phyloP scores from a whole-genome alignment of 2,888 invertebrate genomes.

The Archaeoteleia sp. region DNA sequence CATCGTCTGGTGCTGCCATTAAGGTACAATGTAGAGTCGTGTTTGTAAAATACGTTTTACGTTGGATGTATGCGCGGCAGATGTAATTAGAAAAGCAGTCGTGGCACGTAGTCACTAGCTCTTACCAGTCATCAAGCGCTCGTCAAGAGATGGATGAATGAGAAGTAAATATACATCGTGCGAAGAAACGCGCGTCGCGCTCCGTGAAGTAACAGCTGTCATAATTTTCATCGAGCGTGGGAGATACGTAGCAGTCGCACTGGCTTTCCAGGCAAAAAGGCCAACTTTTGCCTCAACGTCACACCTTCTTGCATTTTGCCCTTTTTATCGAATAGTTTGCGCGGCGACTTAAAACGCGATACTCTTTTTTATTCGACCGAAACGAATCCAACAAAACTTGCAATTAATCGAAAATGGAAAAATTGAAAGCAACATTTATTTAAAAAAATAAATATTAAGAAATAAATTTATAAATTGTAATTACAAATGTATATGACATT shows the following conservation, averaged over 20 bases:
- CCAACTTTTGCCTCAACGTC: background rate
- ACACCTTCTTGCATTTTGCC: background rate
- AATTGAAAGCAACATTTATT: too few species aligned
- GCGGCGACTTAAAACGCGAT: too few species aligned
- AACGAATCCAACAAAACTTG: too few species aligned
- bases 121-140: slow-evolving; percentile 19
- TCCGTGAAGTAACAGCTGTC: slow-evolving; percentile 55
- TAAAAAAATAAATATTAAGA: too few species aligned
- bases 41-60: slow-evolving; percentile 3
- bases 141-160: slow-evolving; percentile 26
- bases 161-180: slow-evolving; percentile 30
- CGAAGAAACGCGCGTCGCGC: slow-evolving; percentile 16
- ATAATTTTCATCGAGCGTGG: slow-evolving; percentile 63
- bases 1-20: background rate
- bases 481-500: too few species aligned
- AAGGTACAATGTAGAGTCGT: background rate
- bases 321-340: too few species aligned
- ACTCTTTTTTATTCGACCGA: too few species aligned
- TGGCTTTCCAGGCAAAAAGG: slow-evolving; percentile 1
- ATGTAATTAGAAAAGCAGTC: slow-evolving; percentile 26
- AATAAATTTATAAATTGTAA: too few species aligned
- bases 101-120: slow-evolving; percentile 8
- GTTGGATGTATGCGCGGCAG: slow-evolving; percentile 18
- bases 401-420: too few species aligned
- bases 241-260: slow-evolving; percentile 50